These are phyloP conservation scores for Rhincodon typus DNA, from an alignment of 2,797 vertebrate species.

Conservation along the genomic window DNA sequence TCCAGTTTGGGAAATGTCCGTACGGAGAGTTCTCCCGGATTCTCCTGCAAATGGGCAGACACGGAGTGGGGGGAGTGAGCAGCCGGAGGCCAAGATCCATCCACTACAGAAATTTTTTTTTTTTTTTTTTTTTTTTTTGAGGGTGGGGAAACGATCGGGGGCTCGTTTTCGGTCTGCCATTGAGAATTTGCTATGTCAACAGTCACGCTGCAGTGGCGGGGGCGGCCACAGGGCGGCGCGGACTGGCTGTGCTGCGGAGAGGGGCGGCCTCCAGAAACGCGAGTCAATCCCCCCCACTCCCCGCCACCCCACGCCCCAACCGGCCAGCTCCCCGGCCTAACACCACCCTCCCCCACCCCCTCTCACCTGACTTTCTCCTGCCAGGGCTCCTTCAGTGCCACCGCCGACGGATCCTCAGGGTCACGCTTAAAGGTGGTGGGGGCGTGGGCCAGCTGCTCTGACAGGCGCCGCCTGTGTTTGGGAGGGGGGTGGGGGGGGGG, in stretches of 20 bases:
- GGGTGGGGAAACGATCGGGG: neutral
- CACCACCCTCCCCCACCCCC: rapidly evolving
- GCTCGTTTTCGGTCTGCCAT: too few species aligned
- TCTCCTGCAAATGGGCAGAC: conserved; percentile 56
- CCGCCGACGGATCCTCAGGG: conserved; percentile 87
- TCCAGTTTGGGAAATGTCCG: conserved; percentile 83
- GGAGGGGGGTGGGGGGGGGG: too few species aligned
- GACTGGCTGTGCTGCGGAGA: too few species aligned
- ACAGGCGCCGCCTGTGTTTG: conserved; percentile 71
- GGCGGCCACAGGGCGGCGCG: neutral
- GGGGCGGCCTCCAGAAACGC: too few species aligned
- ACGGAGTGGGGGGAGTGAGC: too few species aligned
- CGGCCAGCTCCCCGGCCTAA: too few species aligned
- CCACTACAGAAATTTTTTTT: too few species aligned
- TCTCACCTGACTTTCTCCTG: conserved; percentile 87
- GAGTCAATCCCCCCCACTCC: too few species aligned
- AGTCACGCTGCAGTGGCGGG: neutral
- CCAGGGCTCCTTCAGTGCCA: conserved; percentile 94
- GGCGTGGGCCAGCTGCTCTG: conserved; percentile 85
- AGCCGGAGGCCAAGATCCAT: too few species aligned
- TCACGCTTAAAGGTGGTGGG: conserved; percentile 86
- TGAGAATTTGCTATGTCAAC: neutral
- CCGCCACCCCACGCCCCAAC: too few species aligned
- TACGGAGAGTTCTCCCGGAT: conserved; percentile 89
- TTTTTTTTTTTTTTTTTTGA: too few species aligned